Base-by-base conservation (phyloP, 2,113 vertebrate species). In the Raphicerus campestris region DNA sequence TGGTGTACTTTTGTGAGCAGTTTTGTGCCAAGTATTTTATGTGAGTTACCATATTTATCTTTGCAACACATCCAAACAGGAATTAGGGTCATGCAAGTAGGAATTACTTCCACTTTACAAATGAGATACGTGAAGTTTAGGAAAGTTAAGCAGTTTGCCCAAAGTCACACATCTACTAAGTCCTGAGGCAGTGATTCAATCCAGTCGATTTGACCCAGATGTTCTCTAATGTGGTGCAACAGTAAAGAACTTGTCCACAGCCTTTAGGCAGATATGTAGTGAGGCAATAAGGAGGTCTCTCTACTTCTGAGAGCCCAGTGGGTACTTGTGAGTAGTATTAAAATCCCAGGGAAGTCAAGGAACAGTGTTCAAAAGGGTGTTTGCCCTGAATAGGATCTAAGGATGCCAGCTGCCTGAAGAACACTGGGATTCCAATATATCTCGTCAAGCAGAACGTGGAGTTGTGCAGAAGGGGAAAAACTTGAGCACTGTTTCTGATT, bases 81-180 rank as follows among this genome's bases (percentile, higher is more conserved):
- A 51, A 22, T 61, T 87, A 61, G 39, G 35, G 91, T 80, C 58
- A 13, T 92, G 53, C n/a, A 47, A 75, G 45, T 93, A 32, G 42
- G 32, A 47, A 35, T 85, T 66, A 45, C 49, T 77, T 15, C 24
- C 2, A 45, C 70, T 97, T 95, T 87, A 84, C 16, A 81, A 39
- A 20, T 91, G 61, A 83, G 28, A 24, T 90, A 80, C n/a, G 7
- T 42, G 53, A 78, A 26, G 10, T 19, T 91, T 94, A 86, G 2
- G 84, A 60, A 81, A 96, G 3, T 89, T 91, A 96, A 96, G 77
- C 83, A 91, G n/a, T 87, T 85, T 95, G 80, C 58, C 92, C 17
- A 82, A 58, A 91, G 89, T 93, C 91, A 94, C 87, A 92, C 91
- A 91, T 75, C 90, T 94, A 86, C 81, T 94, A 96, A 90, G 55